Conservation (phyloP, 1,140 invertebrate species). For the Hyles vespertilio region DNA sequence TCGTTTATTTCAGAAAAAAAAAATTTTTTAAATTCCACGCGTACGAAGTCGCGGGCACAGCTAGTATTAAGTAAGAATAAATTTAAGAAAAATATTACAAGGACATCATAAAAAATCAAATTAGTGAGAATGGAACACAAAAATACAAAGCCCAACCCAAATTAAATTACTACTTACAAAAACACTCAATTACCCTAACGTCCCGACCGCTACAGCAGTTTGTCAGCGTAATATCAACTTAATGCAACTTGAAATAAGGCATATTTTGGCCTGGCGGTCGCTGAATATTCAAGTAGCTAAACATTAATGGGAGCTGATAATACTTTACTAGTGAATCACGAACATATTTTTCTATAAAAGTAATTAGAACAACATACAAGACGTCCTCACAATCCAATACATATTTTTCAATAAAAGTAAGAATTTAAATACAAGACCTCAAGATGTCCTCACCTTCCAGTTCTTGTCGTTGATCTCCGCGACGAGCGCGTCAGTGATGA, state of each 20-base stretch:
- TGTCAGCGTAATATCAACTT: neutral
- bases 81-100: neutral
- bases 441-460: conserved; percentile 89
- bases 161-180: neutral
- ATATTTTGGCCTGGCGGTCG: neutral
- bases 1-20: no score
- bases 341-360: neutral
- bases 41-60: no score
- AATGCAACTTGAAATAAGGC: neutral
- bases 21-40: no score
- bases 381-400: neutral
- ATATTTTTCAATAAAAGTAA: neutral
- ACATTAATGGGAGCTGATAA: neutral
- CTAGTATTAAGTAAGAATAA: no score
- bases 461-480: conserved; percentile 93
- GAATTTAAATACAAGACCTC: no score
- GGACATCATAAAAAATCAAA: neutral
- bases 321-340: neutral
- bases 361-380: no score
- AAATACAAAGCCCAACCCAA: neutral
- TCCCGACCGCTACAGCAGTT: neutral
- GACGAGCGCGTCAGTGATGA: conserved; percentile 88
- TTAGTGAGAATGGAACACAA: neutral
- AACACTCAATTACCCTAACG: neutral
- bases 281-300: neutral